These are phyloP conservation scores for Agraylea sexmaculata DNA, from an alignment of 1,140 invertebrate genomes.

Conservation along the genomic window DNA sequence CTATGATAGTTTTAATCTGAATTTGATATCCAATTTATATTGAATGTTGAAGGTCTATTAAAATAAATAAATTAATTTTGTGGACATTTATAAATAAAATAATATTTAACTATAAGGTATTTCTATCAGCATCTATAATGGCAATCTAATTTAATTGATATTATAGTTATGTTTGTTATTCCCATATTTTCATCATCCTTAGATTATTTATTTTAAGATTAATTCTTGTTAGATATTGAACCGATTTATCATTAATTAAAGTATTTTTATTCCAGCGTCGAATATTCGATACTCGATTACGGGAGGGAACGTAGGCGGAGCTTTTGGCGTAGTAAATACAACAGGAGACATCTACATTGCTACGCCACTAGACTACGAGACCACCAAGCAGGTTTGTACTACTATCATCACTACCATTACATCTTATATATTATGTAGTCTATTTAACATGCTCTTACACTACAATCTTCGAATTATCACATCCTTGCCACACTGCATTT, in stretches of 20 bases:
- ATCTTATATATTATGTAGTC: not conserved
- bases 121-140: too few relatives aligned
- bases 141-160: too few relatives aligned
- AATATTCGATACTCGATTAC: slow-evolving; percentile 66
- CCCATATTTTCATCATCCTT: too few relatives aligned
- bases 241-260: not conserved
- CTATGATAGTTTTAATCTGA: too few relatives aligned
- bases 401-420: too few relatives aligned
- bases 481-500: not conserved
- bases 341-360: slow-evolving; percentile 66
- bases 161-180: too few relatives aligned
- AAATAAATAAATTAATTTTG: too few relatives aligned
- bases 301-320: slow-evolving; percentile 62
- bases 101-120: too few relatives aligned
- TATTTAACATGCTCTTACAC: not conserved
- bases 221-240: slow-evolving; percentile 21
- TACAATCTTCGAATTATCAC: not conserved
- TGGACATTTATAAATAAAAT: too few relatives aligned
- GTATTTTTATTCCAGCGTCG: slow-evolving; percentile 47
- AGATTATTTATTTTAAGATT: too few relatives aligned
- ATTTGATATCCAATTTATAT: too few relatives aligned
- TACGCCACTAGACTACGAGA: slow-evolving; percentile 62
- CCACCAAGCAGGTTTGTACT: slow-evolving; percentile 52
- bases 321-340: slow-evolving; percentile 62
- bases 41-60: too few relatives aligned